Evolutionary conservation across 2,888 invertebrate species (phyloP).

Genomic region (Ophioninae sp.): DNA sequence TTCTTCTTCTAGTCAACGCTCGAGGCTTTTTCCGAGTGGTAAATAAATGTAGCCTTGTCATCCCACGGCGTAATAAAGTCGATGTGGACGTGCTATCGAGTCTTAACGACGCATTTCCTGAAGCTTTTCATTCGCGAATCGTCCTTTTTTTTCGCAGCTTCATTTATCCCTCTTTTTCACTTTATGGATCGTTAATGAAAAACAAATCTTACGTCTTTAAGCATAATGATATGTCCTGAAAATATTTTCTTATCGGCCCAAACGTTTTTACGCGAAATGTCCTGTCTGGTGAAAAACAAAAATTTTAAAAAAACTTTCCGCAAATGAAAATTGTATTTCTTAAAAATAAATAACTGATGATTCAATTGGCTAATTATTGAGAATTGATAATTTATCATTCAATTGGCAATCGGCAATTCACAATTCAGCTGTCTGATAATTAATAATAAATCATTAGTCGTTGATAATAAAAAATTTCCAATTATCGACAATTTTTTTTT

Average conservation of each 20-base stretch:
- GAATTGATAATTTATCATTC: too few species aligned
- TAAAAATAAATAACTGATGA: too few species aligned
- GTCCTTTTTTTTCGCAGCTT: background rate
- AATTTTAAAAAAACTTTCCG: too few species aligned
- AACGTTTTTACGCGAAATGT: background rate
- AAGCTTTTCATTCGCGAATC: constrained; percentile 42
- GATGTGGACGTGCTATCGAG: constrained; percentile 14
- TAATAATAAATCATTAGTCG: too few species aligned
- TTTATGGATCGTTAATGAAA: background rate
- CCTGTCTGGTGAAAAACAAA: too few species aligned
- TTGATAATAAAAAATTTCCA: too few species aligned
- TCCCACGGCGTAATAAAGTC: constrained; percentile 35
- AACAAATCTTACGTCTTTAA: background rate
- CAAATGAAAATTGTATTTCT: too few species aligned
- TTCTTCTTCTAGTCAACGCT: constrained; percentile 14
- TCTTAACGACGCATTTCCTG: constrained; percentile 6
- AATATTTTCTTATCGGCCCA: background rate
- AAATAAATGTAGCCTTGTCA: constrained; percentile 38
- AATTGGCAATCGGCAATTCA: too few species aligned
- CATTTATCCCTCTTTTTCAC: background rate
- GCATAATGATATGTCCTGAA: background rate
- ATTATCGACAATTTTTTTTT: too few species aligned
- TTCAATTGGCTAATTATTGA: too few species aligned
- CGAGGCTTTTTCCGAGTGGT: background rate
- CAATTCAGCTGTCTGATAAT: too few species aligned